Base-by-base conservation (phyloP, 2,797 vertebrate genomes). In the Anableps anableps region DNA sequence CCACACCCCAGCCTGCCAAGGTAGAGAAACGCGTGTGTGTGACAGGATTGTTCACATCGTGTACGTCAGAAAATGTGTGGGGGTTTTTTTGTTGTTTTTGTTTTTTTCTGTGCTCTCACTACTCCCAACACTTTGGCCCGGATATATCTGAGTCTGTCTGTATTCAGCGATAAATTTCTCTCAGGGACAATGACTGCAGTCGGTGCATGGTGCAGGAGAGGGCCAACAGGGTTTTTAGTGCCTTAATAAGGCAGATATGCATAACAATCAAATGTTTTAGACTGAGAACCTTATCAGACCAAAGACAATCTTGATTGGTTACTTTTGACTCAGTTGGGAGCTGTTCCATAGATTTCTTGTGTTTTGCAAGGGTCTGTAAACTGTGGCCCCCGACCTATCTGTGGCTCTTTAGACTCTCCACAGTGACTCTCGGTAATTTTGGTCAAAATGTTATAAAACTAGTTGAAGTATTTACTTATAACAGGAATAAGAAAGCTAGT, bases 1-100 rank as follows among this genome's bases (percentile, higher is more conserved):
- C 98, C 95, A 99, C 98, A 78, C 98, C 99, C 92, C 98, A 99
- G 96, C 97, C 98, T 95, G 97, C 97, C 95, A 99, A 99, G 99
- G 99, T 99, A 82, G 73, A 4, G 53, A 41, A 31, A 23, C n/a
- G 13, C 29, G 9, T 68, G 10, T 62, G 17, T 77, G 8, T 0
- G 41, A 41, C 4, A n/a, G 62, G 5, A 60, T 2, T 77, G 36
- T 76, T 5, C 23, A 1, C 19, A 23, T 8, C 73, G 21, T 74
- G 47, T 73, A 8, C 43, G 23, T 36, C 3, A 31, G 41, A 19
- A 47, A 4, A 58, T 62, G 26, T 78, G 45, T 55, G 55, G 26
- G 47, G 9, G 47, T 48, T 16, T 31, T 60, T 58, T 53, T 50
- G 7, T 26, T 48, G 3, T 17, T 45, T 48, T 19, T 50, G 16